Percentiles rank a stretch among this genome's conserved stretches.
phyloP scores from a whole-genome alignment of 1,140 invertebrate genomes.

The Propsilocerus akamusi region DNA sequence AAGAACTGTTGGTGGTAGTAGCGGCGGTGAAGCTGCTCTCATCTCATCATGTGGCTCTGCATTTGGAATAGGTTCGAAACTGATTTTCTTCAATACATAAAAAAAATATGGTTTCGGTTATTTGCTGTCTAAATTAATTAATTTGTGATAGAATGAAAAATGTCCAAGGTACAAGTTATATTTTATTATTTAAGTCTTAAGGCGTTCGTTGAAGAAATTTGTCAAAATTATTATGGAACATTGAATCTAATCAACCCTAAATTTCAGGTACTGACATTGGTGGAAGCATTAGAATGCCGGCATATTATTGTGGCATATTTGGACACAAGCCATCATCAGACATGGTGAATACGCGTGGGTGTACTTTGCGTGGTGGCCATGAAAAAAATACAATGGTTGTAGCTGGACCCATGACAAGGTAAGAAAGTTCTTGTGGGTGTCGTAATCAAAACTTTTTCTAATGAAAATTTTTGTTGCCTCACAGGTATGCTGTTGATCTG shows the following conservation, averaged over 20 bases:
- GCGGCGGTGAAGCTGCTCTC: conserved; percentile 59
- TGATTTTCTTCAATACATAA: not conserved
- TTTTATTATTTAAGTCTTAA: not conserved
- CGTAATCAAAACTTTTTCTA: too few species aligned
- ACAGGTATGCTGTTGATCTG: conserved; percentile 56
- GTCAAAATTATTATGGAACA: not conserved
- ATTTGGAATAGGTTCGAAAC: conserved; percentile 52
- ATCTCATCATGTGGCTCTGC: conserved; percentile 58
- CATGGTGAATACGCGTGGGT: conserved; percentile 32
- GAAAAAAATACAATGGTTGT: conserved; percentile 39
- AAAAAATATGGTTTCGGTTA: too few species aligned
- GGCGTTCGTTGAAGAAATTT: not conserved
- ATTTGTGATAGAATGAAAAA: too few species aligned
- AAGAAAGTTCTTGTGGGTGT: too few species aligned
- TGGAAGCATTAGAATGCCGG: conserved; percentile 85
- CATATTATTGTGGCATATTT: conserved; percentile 88
- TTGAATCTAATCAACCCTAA: not conserved
- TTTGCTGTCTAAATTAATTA: too few species aligned
- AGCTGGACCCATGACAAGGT: conserved; percentile 64
- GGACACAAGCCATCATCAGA: conserved; percentile 75
- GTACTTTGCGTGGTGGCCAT: conserved; percentile 35
- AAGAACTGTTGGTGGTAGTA: conserved; percentile 67
- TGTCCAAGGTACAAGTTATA: too few species aligned
- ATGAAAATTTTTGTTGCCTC: too few species aligned
- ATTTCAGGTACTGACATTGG: conserved; percentile 68